Percentiles rank a stretch among this genome's conserved stretches.
phyloP scores from a whole-genome alignment of 2,888 invertebrate species.

The Drosophila nigritarsus region DNA sequence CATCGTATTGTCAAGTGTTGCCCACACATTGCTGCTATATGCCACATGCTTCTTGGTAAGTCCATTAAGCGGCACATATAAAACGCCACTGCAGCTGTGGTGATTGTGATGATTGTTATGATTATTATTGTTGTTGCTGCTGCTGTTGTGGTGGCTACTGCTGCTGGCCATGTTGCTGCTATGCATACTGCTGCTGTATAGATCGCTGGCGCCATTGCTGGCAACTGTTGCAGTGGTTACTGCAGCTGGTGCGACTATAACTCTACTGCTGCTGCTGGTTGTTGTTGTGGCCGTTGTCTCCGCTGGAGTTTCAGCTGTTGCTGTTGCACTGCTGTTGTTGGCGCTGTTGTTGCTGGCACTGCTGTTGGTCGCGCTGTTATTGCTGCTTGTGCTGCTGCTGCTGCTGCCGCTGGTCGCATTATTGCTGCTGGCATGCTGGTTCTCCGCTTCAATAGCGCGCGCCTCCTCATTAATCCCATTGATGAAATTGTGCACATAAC shows the following conservation, averaged over 20 bases:
- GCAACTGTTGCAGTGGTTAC: background rate
- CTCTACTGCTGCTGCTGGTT: slow-evolving; percentile 7
- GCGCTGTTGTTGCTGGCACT: slow-evolving; percentile 29
- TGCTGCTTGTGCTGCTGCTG: background rate
- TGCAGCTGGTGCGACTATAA: slow-evolving; percentile 11
- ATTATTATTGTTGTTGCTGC: slow-evolving; percentile 5
- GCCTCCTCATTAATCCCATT: slow-evolving; percentile 84
- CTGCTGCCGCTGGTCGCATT: background rate
- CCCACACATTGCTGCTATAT: slow-evolving; percentile 58
- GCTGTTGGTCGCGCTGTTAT: slow-evolving; percentile 30
- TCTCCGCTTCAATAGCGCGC: slow-evolving; percentile 62
- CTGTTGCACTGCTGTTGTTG: slow-evolving; percentile 21
- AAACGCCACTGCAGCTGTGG: slow-evolving; percentile 51
- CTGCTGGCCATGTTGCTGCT: slow-evolving; percentile 4
- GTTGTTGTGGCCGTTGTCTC: slow-evolving; percentile 13
- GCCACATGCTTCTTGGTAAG: slow-evolving; percentile 59
- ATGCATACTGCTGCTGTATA: slow-evolving; percentile 7
- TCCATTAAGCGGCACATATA: slow-evolving; percentile 66
- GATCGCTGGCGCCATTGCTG: slow-evolving; percentile 23
- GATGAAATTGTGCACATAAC: slow-evolving; percentile 84
- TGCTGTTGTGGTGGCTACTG: slow-evolving; percentile 6
- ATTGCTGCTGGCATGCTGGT: background rate
- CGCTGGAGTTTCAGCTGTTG: slow-evolving; percentile 10
- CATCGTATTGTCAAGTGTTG: slow-evolving; percentile 42
- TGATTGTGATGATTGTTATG: slow-evolving; percentile 26